phyloP scores from a whole-genome alignment of 2,797 vertebrate genomes.

The Graptemys geographica region DNA sequence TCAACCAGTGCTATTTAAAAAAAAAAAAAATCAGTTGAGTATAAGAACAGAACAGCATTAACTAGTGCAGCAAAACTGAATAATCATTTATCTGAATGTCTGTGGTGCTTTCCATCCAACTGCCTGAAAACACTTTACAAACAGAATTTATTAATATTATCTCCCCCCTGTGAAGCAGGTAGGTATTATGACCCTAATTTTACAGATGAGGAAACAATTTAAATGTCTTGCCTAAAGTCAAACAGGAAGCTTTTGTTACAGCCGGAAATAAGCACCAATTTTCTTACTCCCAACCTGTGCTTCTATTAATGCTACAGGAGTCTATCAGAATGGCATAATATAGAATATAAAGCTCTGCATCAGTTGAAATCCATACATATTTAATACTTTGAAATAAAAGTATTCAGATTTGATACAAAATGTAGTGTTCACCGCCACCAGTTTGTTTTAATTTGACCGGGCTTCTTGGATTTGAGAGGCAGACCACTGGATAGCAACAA shows the following conservation, averaged over 20 bases:
- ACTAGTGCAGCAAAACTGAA: slow-evolving; percentile 58
- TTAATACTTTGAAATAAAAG: slow-evolving; percentile 1
- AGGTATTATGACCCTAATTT: slow-evolving; percentile 70
- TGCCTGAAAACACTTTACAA: slow-evolving; percentile 67
- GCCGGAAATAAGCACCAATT: slow-evolving; percentile 12
- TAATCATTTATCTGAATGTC: slow-evolving; percentile 60
- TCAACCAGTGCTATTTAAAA: not conserved
- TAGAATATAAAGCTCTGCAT: not conserved
- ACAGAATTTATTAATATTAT: slow-evolving; percentile 65
- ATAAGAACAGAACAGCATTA: slow-evolving; percentile 14
- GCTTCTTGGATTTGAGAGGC: not conserved
- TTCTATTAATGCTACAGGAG: not conserved
- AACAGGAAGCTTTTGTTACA: slow-evolving; percentile 50
- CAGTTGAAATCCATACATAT: not conserved
- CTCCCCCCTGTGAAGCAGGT: slow-evolving; percentile 61
- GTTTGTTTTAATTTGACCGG: not conserved
- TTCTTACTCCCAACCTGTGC: not conserved
- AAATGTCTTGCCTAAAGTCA: slow-evolving; percentile 69
- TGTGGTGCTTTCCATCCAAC: slow-evolving; percentile 59
- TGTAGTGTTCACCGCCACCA: not conserved
- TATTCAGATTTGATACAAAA: not conserved
- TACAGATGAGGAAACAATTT: slow-evolving; percentile 71
- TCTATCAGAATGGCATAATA: not conserved
- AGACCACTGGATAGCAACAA: not conserved
- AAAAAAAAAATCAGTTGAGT: slow-evolving; percentile 30